Base-by-base conservation (phyloP, 2,888 invertebrate genomes). In the Apotomis betuletana region DNA sequence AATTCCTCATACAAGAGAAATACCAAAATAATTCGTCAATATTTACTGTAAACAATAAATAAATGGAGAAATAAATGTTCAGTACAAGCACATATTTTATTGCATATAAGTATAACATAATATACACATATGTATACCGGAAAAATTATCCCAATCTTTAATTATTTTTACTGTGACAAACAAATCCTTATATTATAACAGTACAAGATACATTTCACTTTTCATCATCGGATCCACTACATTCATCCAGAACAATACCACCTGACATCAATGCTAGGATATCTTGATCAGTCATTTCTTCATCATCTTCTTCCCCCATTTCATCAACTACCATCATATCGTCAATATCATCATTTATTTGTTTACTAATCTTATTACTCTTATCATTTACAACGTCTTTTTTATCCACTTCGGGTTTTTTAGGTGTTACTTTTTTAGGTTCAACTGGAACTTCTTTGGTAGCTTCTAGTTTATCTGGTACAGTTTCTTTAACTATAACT, bases 231-330 rank as follows among this genome's bases (percentile, higher is more conserved):
- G 90, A 89, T 3, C 87, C 90, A 72, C 83, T 83, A 69, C 90
- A 92, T 76, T 91, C 89, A 62, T 92, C 92, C 51, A 92, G 74
- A 12, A 91, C 83, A 4, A 92, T 89, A 0, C 89, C 90, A 61
- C 83, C 81, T 1, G 90, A 87, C 78, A 92, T 83, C n/a, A 91
- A 75, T 3, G 88, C 88, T 1, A 90, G 75, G 49, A 92, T 91
- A 70, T 89, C 90, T 52, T 84, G 80, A 75, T 91, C 91, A 67
- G 87, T 81, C 62, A 91, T 80, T 78, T 90, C 91, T 38, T 90
- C 91, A 70, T 81, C 83, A 77, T 86, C 85, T 69, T 78, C 80
- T n/a, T 75, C 70, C 8, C 74, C 72, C 36, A 57, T 46, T 9
- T 73, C 75, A 41, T 76, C 74, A 13, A 49, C 55, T 8, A 69